Evolutionary conservation across 37 sponge, comb jelly and placozoan species (phyloP).

Genomic region (Lycopodina hypogea): DNA sequence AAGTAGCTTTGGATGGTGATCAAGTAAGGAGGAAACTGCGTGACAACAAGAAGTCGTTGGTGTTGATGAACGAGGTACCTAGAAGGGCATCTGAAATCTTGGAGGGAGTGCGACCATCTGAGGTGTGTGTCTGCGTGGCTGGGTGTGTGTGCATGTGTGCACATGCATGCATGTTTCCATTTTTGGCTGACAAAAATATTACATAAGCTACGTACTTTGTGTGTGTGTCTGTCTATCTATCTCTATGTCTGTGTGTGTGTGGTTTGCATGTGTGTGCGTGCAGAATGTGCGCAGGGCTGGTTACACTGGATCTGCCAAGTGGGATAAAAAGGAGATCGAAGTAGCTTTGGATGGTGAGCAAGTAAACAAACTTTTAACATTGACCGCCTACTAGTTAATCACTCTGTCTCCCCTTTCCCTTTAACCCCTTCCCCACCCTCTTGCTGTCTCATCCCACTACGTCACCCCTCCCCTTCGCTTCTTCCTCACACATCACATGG

Average conservation of each 20-base stretch:
- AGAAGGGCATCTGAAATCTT: slow-evolving; percentile 12
- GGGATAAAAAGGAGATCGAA: slow-evolving; percentile 54
- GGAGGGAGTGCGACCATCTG: slow-evolving; percentile 22
- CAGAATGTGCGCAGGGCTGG: slow-evolving; percentile 30
- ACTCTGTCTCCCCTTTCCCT: background rate
- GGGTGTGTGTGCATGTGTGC: background rate
- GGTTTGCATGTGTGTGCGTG: too few species aligned
- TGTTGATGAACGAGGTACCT: slow-evolving; percentile 1
- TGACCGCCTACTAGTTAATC: background rate
- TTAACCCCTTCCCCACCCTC: background rate
- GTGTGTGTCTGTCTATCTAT: too few species aligned
- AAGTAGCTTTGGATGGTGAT: too few species aligned
- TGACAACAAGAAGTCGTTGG: slow-evolving; percentile 34
- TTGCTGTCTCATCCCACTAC: background rate
- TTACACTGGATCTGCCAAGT: slow-evolving; percentile 2
- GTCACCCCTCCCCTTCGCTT: background rate
- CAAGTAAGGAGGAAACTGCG: slow-evolving; percentile 25
- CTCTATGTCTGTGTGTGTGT: too few species aligned
- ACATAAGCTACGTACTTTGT: too few species aligned
- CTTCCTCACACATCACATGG: too few species aligned
- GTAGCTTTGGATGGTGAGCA: slow-evolving; percentile 45
- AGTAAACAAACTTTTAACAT: background rate
- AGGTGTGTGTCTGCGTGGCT: slow-evolving; percentile 14
- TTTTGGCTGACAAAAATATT: too few species aligned
- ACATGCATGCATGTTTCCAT: too few species aligned